Percentiles rank a stretch among this genome's conserved stretches.
Conservation (phyloP, 2,888 invertebrate genomes). For the Eumacrocentrus americanus region DNA sequence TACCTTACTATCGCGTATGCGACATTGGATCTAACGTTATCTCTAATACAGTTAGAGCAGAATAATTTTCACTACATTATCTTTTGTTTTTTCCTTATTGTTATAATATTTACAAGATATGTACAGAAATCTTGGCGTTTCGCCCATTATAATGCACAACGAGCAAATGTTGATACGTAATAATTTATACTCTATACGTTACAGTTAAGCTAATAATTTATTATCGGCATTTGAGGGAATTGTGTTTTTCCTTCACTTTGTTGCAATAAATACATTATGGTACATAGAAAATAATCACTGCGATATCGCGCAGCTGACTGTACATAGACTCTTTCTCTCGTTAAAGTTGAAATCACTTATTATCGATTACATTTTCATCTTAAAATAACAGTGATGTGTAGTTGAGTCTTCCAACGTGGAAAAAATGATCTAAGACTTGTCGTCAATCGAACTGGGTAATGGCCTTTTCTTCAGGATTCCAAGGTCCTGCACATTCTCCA, state of each 20-base stretch:
- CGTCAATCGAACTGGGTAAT: slow-evolving; percentile 63
- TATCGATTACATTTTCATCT: slow-evolving; percentile 3
- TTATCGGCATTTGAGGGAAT: slow-evolving; percentile 38
- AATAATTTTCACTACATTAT: not conserved
- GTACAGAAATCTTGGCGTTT: slow-evolving; percentile 32
- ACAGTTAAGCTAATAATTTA: slow-evolving; percentile 53
- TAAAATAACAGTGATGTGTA: no score
- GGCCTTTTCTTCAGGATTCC: slow-evolving; percentile 90
- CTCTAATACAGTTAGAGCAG: not conserved
- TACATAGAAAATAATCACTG: slow-evolving; percentile 35
- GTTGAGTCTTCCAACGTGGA: not conserved
- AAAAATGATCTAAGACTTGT: slow-evolving; percentile 52
- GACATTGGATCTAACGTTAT: slow-evolving; percentile 14
- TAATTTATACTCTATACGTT: slow-evolving; percentile 49
- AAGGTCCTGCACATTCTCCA: slow-evolving; percentile 90
- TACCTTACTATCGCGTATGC: slow-evolving; percentile 3
- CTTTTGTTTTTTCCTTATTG: slow-evolving; percentile 24
- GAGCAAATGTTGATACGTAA: slow-evolving; percentile 24
- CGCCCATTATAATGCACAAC: slow-evolving; percentile 12
- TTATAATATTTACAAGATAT: slow-evolving; percentile 32
- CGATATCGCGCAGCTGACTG: not conserved
- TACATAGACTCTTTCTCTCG: not conserved
- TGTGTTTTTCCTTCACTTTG: slow-evolving; percentile 14
- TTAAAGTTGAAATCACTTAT: not conserved
- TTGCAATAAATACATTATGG: slow-evolving; percentile 59